Conservation (phyloP, 2,797 vertebrate species). For the Xenentodon cancila region DNA sequence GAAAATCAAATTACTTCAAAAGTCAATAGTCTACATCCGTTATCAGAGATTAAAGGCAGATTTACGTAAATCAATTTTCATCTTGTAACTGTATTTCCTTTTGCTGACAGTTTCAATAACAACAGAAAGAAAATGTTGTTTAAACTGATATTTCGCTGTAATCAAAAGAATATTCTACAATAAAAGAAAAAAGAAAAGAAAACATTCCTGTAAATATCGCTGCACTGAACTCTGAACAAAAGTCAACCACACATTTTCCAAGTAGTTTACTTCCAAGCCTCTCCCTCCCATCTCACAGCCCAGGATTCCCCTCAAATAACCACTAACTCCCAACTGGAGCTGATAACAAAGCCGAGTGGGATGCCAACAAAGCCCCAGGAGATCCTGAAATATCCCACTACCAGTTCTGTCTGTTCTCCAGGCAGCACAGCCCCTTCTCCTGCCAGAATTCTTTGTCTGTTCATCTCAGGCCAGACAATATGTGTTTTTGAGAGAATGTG, state of each 20-base stretch:
- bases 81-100: background rate
- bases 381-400: slow-evolving; percentile 66
- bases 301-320: slow-evolving; percentile 60
- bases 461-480: slow-evolving; percentile 72
- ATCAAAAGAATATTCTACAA: too few relatives aligned
- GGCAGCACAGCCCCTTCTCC: slow-evolving; percentile 58
- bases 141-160: slow-evolving; percentile 7
- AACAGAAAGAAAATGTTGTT: background rate
- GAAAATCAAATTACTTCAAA: background rate
- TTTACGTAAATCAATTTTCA: too few relatives aligned
- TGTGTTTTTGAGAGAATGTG: slow-evolving; percentile 59
- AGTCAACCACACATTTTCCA: slow-evolving; percentile 51
- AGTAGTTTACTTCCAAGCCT: slow-evolving; percentile 37
- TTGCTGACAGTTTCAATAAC: slow-evolving; percentile 4
- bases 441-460: slow-evolving; percentile 66
- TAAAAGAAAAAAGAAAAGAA: background rate
- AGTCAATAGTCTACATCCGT: too few relatives aligned
- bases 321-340: slow-evolving; percentile 60
- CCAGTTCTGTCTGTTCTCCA: slow-evolving; percentile 47
- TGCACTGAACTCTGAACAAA: slow-evolving; percentile 16
- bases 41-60: too few relatives aligned
- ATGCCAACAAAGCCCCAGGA: slow-evolving; percentile 72
- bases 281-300: slow-evolving; percentile 34
- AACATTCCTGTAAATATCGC: slow-evolving; percentile 16
- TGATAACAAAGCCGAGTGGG: slow-evolving; percentile 63